phyloP scores from a whole-genome alignment of 2,888 invertebrate genomes.

The Hetaerina titia region DNA sequence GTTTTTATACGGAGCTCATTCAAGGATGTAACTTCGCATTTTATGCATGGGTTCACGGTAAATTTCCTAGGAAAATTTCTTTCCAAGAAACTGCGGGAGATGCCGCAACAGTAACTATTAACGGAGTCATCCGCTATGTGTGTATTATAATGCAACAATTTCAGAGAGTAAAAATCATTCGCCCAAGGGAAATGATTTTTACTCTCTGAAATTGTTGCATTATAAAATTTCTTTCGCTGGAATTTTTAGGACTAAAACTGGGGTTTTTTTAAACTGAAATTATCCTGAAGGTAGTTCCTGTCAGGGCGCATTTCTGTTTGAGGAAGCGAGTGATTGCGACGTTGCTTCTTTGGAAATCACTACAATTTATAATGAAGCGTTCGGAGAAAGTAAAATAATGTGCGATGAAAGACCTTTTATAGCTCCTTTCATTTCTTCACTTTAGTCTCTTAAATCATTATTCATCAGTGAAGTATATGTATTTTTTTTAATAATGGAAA shows the following conservation, averaged over 20 bases:
- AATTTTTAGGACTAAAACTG: background rate
- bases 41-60: background rate
- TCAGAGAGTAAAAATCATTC: too few species aligned
- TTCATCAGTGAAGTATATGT: background rate
- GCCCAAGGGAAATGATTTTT: too few species aligned
- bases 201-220: too few species aligned
- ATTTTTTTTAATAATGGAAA: too few species aligned
- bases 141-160: too few species aligned
- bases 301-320: background rate
- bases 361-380: too few species aligned
- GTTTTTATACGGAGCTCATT: background rate
- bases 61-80: background rate
- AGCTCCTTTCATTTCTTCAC: background rate
- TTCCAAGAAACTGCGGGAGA: too few species aligned
- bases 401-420: background rate
- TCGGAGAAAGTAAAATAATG: background rate
- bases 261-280: background rate
- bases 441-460: background rate
- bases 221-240: background rate
- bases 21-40: background rate
- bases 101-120: too few species aligned
- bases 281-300: background rate
- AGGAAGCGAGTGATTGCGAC: too few species aligned
- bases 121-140: too few species aligned
- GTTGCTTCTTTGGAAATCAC: too few species aligned